These are phyloP conservation scores for Hiodon tergisus DNA, from an alignment of 2,113 vertebrate species.

Conservation along the genomic window DNA sequence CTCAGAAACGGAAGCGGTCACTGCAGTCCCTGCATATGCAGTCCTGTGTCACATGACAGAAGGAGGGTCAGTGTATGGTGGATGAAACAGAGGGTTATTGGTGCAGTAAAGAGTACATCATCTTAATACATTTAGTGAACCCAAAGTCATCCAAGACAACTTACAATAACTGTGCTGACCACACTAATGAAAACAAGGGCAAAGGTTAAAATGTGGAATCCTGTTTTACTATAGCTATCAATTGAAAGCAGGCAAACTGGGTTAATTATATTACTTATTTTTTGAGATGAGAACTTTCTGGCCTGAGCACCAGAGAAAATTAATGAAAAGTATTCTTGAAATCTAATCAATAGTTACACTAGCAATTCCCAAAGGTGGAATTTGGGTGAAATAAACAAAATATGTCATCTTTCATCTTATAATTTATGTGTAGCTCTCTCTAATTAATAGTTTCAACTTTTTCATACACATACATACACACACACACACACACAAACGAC, in stretches of 20 bases:
- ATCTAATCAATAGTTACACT: slow-evolving; percentile 9
- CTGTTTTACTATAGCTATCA: slow-evolving; percentile 10
- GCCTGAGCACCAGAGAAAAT: slow-evolving; percentile 14
- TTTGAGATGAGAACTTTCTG: slow-evolving; percentile 16
- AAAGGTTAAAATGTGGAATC: slow-evolving; percentile 2
- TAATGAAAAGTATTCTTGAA: slow-evolving; percentile 10
- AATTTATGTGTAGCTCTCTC: neutral
- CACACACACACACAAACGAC: too few species aligned
- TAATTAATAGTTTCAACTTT: too few species aligned
- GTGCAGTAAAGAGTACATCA: slow-evolving; percentile 5
- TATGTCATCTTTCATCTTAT: neutral
- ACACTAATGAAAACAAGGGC: slow-evolving; percentile 14
- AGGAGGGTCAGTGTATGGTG: slow-evolving; percentile 20
- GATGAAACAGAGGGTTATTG: slow-evolving; percentile 2
- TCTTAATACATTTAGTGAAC: slow-evolving; percentile 20
- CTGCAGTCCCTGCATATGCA: slow-evolving; percentile 15
- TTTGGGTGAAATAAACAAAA: slow-evolving; percentile 5
- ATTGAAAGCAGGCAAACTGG: neutral
- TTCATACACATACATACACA: too few species aligned
- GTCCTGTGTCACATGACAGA: slow-evolving; percentile 29
- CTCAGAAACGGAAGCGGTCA: slow-evolving; percentile 22
- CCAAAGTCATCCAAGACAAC: slow-evolving; percentile 18
- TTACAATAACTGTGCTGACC: slow-evolving; percentile 16
- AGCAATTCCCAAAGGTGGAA: slow-evolving; percentile 1
- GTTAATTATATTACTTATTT: slow-evolving; percentile 11